phyloP scores from a whole-genome alignment of 2,888 invertebrate genomes.

The Callimorpha dominula region DNA sequence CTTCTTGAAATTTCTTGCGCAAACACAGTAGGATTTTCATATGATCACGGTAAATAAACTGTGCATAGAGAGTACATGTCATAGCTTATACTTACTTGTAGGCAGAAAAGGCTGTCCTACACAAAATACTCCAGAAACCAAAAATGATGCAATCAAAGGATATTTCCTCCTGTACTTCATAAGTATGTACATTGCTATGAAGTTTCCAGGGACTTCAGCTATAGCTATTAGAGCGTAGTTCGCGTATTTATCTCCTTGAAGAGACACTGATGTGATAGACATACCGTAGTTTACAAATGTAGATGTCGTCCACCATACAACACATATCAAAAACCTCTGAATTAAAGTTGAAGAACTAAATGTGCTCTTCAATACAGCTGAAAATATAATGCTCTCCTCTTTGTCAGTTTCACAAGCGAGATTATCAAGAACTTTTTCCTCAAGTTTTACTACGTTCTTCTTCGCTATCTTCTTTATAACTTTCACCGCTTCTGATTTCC shows the following conservation, averaged over 20 bases:
- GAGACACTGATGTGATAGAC: slow-evolving; percentile 90
- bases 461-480: slow-evolving; percentile 88
- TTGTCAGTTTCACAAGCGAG: slow-evolving; percentile 53
- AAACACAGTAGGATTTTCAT: not conserved
- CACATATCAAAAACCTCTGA: slow-evolving; percentile 72
- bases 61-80: too few species aligned
- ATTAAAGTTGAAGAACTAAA: slow-evolving; percentile 68
- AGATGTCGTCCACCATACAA: slow-evolving; percentile 87
- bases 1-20: not conserved
- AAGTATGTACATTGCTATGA: slow-evolving; percentile 84
- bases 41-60: not conserved
- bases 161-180: slow-evolving; percentile 85
- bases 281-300: slow-evolving; percentile 93
- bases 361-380: slow-evolving; percentile 64
- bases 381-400: slow-evolving; percentile 55
- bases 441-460: slow-evolving; percentile 68
- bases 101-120: slow-evolving; percentile 87
- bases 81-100: slow-evolving; percentile 69
- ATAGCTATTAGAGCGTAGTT: slow-evolving; percentile 89
- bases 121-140: slow-evolving; percentile 86
- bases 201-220: slow-evolving; percentile 87
- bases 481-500: slow-evolving; percentile 87
- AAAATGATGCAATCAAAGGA: slow-evolving; percentile 84
- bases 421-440: slow-evolving; percentile 60
- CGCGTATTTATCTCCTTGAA: slow-evolving; percentile 91